Conservation (phyloP, 2,113 vertebrate species). For the Herpetotheres cachinnans region DNA sequence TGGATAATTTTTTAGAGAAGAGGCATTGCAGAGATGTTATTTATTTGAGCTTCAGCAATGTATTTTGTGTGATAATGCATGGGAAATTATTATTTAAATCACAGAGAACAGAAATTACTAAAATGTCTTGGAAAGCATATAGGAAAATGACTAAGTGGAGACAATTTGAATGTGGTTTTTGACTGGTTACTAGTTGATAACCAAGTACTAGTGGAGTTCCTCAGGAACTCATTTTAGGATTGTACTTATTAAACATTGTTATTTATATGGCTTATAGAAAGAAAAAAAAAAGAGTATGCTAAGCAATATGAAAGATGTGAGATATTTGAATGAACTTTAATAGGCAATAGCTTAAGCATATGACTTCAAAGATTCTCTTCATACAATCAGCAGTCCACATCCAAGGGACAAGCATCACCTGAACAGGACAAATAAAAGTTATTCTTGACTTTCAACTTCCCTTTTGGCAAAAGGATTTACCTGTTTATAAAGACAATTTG, state of each 20-base stretch:
- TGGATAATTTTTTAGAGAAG: background rate
- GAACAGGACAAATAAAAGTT: background rate
- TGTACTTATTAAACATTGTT: background rate
- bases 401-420: background rate
- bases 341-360: background rate
- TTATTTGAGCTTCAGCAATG: background rate
- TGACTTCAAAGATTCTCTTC: background rate
- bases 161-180: background rate
- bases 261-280: background rate
- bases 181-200: background rate
- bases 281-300: background rate
- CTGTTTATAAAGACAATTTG: background rate
- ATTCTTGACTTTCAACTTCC: background rate
- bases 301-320: background rate
- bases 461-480: background rate
- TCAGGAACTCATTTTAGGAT: background rate
- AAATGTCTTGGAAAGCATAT: background rate
- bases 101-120: background rate
- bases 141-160: background rate
- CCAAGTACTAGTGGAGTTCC: background rate
- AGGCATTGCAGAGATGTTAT: background rate
- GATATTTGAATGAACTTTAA: background rate
- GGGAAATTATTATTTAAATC: background rate
- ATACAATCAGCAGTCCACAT: background rate
- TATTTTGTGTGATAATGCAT: background rate